Evolutionary conservation across 2,797 vertebrate genomes (phyloP).

Genomic region (Trichosurus vulpecula): DNA sequence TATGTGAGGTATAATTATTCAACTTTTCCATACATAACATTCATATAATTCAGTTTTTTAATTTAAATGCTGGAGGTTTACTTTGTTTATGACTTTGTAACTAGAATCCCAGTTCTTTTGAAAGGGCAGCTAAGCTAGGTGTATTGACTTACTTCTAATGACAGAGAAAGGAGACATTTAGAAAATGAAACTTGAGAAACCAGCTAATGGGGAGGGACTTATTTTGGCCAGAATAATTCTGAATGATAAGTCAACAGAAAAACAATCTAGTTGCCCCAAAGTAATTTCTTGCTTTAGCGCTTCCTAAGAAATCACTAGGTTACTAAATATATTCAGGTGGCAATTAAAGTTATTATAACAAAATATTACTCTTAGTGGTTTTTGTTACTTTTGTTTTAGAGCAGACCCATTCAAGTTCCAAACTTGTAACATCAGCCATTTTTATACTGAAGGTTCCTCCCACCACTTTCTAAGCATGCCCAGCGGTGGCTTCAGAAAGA

Average conservation of each 20-base stretch:
- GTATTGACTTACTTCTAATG: slow-evolving; percentile 40
- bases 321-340: background rate
- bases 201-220: background rate
- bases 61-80: background rate
- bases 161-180: slow-evolving; percentile 35
- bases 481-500: slow-evolving; percentile 69
- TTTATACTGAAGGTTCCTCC: slow-evolving; percentile 57
- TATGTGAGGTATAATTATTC: background rate
- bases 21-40: background rate
- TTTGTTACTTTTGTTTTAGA: background rate
- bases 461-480: slow-evolving; percentile 81
- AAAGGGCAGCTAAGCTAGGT: background rate
- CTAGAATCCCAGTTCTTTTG: background rate
- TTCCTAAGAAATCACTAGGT: background rate
- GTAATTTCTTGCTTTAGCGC: background rate
- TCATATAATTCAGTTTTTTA: background rate
- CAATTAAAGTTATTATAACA: background rate
- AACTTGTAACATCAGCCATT: slow-evolving; percentile 26
- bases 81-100: too few species aligned
- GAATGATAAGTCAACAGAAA: background rate
- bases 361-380: background rate
- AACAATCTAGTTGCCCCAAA: background rate
- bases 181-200: background rate
- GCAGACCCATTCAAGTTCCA: slow-evolving; percentile 38
- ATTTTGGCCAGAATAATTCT: slow-evolving; percentile 35